Evolutionary conservation across 1,140 invertebrate genomes (phyloP), one percentile per base, ranked within the genome.

Genomic region (Teleogryllus occipitalis): DNA sequence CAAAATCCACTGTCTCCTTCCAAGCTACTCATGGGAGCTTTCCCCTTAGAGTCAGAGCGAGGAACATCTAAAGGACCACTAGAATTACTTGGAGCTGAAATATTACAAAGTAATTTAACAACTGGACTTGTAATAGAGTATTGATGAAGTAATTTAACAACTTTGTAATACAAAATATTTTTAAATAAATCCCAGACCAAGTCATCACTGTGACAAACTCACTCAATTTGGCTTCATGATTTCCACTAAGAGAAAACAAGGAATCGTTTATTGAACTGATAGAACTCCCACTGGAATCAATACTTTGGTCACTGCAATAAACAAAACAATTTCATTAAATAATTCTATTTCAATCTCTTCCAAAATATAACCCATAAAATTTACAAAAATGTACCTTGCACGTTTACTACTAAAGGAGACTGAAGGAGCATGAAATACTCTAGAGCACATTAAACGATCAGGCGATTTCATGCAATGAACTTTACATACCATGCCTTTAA

Each of bases 401-500:
- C 54, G 22, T 54, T 47, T 77, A 22, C 65, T 65, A 49, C 22
- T 49, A n/a, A 22, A 46, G 21, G 22, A 21, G 14, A 65, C 46
- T 73, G 46, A 48, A 74, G 73, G 78, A n/a, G 73, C 46, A 78
- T 73, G 73, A 83, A 91, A 93, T 74, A 95, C 91, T 88, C 94
- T 93, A 22, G 92, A 92, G 82, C 92, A 91, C 89, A 95, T 92
- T 27, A 94, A 85, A 73, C 91, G 89, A 6, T 89, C 87, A 39
- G 94, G 94, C 73, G 90, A 89, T 83, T 91, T 90, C 83, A 96
- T 84, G 21, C 82, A 83, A 82, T 88, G 88, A 74, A 91, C 87
- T 85, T 96, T 96, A 54, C 95, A 88, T n/a, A 93, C 92, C 8
- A 93, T 91, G 75, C 94, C 95, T 83, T 91, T 91, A 86, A 92